phyloP scores from a whole-genome alignment of 2,113 vertebrate species.

The Cebidichthys violaceus region DNA sequence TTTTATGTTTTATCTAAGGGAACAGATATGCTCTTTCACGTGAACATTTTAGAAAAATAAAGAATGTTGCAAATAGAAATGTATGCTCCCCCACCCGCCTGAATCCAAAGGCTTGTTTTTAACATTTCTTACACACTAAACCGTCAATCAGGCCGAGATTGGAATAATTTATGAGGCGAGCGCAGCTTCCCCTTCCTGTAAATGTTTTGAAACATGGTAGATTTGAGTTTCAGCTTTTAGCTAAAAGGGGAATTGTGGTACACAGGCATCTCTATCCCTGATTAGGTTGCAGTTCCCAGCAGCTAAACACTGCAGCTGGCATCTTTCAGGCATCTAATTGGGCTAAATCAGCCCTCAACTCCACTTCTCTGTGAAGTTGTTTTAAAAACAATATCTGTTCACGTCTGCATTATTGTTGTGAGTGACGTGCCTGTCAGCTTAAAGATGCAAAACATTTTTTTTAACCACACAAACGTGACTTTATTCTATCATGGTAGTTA shows the following conservation, averaged over 20 bases:
- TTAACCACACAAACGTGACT: neutral
- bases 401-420: neutral
- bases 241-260: neutral
- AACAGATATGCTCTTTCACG: neutral
- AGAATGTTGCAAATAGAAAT: neutral
- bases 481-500: neutral
- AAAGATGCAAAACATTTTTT: neutral
- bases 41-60: neutral
- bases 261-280: constrained; percentile 18
- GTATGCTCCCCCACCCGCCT: neutral
- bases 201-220: neutral
- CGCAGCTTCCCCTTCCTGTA: neutral
- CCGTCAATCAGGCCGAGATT: neutral
- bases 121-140: neutral
- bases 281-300: constrained; percentile 7
- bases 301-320: constrained; percentile 22
- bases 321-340: constrained; percentile 8
- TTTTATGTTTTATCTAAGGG: neutral
- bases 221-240: constrained; percentile 10
- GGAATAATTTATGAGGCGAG: neutral
- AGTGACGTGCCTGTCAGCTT: neutral
- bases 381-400: neutral
- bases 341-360: neutral
- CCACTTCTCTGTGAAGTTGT: neutral
- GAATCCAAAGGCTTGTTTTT: neutral